Evolutionary conservation across 2,797 vertebrate genomes (phyloP).

Genomic region (Alfaro cultratus): DNA sequence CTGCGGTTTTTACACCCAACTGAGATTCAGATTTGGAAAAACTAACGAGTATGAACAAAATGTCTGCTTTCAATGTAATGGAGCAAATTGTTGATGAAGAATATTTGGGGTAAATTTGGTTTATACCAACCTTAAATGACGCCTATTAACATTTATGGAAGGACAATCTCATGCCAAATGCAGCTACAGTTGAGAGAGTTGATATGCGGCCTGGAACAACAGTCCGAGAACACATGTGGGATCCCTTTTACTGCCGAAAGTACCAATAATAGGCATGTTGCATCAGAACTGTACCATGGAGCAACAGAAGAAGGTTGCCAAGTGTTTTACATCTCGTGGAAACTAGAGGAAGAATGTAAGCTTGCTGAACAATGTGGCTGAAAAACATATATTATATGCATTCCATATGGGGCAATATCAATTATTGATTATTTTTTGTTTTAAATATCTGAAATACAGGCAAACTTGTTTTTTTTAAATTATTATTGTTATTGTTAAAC

Average conservation of each 20-base stretch:
- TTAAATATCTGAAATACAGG: too few species aligned
- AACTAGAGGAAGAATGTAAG: not conserved
- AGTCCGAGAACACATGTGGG: not conserved
- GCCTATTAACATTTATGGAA: not conserved
- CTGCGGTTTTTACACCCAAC: conserved; percentile 5
- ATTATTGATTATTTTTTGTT: too few species aligned
- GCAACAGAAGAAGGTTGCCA: not conserved
- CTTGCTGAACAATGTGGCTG: not conserved
- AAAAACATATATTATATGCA: not conserved
- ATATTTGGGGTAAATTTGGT: not conserved
- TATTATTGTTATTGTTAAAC: too few species aligned
- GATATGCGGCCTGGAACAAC: not conserved
- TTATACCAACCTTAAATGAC: not conserved
- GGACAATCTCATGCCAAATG: not conserved
- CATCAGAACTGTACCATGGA: not conserved
- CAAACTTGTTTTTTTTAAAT: too few species aligned
- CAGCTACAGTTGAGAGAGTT: not conserved
- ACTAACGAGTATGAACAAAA: not conserved
- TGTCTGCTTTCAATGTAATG: not conserved
- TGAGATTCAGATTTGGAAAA: not conserved
- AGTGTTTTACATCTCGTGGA: not conserved
- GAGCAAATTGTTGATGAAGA: not conserved
- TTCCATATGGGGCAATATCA: too few species aligned
- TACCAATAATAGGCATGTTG: not conserved
- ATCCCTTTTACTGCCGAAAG: not conserved